Evolutionary conservation across 2,797 vertebrate genomes (phyloP).

Genomic region (Clarias platycephalus): DNA sequence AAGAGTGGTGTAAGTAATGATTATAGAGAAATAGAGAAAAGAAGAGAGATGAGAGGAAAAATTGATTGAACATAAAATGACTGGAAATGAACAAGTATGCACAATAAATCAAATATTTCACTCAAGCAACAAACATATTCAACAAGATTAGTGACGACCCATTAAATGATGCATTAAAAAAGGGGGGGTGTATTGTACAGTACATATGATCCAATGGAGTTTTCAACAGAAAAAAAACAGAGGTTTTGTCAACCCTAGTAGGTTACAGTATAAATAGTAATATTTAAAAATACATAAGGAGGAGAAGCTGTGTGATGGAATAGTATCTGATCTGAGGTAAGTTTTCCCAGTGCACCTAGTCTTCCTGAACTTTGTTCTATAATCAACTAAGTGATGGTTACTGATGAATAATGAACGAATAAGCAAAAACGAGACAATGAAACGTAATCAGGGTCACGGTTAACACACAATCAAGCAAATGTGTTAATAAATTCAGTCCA

Average conservation of each 20-base stretch:
- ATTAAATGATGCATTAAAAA: too few relatives aligned
- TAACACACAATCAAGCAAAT: neutral
- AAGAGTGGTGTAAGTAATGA: neutral
- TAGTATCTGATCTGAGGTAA: neutral
- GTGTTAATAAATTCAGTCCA: neutral
- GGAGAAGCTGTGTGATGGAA: neutral
- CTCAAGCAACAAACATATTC: neutral
- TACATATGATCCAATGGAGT: neutral
- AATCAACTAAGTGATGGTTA: neutral
- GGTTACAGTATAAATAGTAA: neutral
- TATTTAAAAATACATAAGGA: conserved; percentile 1
- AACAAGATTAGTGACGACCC: neutral
- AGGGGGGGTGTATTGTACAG: too few relatives aligned
- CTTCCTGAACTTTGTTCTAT: neutral
- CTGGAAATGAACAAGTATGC: neutral
- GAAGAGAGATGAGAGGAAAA: neutral
- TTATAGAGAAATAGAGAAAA: neutral
- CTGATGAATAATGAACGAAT: neutral
- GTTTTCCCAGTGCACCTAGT: neutral
- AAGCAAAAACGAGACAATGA: neutral
- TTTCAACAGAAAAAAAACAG: neutral
- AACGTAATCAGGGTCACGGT: neutral
- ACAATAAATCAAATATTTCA: neutral
- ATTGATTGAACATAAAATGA: neutral
- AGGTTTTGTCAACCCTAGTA: neutral